Conservation (phyloP, 1,140 invertebrate species). For the Trissolcus basalis region DNA sequence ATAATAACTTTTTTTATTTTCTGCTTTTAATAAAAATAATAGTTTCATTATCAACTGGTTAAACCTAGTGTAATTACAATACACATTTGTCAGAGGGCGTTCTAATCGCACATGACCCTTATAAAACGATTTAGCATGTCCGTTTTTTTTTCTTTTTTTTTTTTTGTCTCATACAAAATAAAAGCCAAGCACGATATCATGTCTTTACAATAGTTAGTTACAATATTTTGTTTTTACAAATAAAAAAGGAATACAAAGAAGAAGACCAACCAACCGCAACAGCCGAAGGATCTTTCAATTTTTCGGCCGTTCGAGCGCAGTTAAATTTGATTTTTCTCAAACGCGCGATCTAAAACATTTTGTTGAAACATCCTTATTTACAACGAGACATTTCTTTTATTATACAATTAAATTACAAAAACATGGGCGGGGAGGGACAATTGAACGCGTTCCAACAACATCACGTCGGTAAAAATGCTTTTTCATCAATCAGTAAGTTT, state of each 20-base stretch:
- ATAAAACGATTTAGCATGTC: conserved; percentile 43
- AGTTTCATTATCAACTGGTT: no score
- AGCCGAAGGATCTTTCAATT: background rate
- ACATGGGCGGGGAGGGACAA: background rate
- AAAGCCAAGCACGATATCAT: conserved; percentile 33
- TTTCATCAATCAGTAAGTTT: background rate
- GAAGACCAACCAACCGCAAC: no score
- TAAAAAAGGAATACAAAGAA: conserved; percentile 26
- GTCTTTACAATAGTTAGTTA: conserved; percentile 37
- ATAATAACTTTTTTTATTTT: no score
- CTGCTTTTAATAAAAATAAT: no score
- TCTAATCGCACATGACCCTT: conserved; percentile 48
- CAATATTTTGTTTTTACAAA: conserved; percentile 25
- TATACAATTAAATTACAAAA: conserved; percentile 41
- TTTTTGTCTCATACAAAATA: conserved; percentile 23
- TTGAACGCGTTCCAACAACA: conserved; percentile 29
- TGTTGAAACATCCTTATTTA: conserved; percentile 46
- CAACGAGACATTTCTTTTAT: conserved; percentile 20
- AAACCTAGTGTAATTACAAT: no score
- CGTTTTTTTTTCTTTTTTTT: no score
- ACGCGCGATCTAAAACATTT: conserved; percentile 2
- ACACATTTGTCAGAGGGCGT: conserved; percentile 16
- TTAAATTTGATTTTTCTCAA: conserved; percentile 17
- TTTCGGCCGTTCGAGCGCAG: background rate
- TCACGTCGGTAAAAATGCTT: conserved; percentile 19